A percentile compares a stretch with the other conserved stretches of the same genome.
Evolutionary conservation across 2,797 vertebrate species (phyloP).

Genomic region (Chloroceryle amazona): DNA sequence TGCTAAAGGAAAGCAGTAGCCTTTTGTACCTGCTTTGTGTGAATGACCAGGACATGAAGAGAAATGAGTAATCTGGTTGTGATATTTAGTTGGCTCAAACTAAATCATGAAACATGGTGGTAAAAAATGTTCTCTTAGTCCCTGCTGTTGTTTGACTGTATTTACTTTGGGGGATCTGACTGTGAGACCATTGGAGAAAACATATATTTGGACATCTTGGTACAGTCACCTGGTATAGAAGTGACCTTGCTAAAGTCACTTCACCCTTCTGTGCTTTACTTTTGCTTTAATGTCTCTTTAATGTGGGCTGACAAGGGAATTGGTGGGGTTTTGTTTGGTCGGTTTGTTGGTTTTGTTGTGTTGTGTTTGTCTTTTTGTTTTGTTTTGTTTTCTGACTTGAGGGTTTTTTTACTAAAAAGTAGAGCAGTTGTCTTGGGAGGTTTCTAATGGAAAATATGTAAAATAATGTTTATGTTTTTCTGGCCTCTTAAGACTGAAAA

Average conservation of each 20-base stretch:
- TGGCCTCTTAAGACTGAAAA: not conserved
- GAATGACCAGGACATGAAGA: accelerated
- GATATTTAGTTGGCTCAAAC: not conserved
- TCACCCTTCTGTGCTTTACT: not conserved
- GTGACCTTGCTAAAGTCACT: not conserved
- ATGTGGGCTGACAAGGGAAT: not conserved
- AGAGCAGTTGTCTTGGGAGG: not conserved
- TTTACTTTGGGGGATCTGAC: not conserved
- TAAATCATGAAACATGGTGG: not conserved
- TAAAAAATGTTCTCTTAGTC: not conserved
- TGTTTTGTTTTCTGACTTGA: not conserved
- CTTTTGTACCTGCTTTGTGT: not conserved
- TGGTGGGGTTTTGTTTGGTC: not conserved
- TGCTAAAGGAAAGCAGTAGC: not conserved
- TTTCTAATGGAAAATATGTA: not conserved
- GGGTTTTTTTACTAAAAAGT: not conserved
- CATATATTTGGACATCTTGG: not conserved
- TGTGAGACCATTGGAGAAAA: not conserved
- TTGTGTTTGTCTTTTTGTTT: not conserved
- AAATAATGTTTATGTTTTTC: not conserved
- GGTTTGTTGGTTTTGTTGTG: not conserved
- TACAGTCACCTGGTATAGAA: not conserved
- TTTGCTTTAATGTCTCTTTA: not conserved
- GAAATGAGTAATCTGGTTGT: not conserved
- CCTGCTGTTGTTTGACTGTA: not conserved